Evolutionary conservation across 2,888 invertebrate species (phyloP).

Genomic region (Cetonia aurata): DNA sequence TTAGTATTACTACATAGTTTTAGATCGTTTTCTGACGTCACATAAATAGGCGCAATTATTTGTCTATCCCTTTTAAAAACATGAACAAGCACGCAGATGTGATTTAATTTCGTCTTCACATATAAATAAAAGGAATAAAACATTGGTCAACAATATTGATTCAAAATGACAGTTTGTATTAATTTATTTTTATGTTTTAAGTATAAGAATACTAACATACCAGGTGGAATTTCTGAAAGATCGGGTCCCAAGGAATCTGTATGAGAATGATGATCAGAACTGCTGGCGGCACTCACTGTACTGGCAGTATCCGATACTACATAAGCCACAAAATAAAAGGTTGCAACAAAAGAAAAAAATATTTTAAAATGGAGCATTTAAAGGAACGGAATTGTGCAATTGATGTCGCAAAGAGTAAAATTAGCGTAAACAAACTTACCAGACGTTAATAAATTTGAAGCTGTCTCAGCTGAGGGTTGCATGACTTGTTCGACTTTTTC

Average conservation of each 20-base stretch:
- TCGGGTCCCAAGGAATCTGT: conserved; percentile 56
- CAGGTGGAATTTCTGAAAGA: conserved; percentile 64
- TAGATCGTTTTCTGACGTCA: too few relatives aligned
- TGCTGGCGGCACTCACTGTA: conserved; percentile 66
- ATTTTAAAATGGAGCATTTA: conserved; percentile 40
- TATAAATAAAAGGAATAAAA: too few relatives aligned
- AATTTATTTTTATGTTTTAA: neutral
- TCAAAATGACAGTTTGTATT: too few relatives aligned
- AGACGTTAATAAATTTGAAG: conserved; percentile 77
- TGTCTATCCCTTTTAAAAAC: too few relatives aligned
- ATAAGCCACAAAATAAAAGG: conserved; percentile 58
- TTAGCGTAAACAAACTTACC: conserved; percentile 67
- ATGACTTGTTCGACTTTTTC: conserved; percentile 78
- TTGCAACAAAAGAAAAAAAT: conserved; percentile 48
- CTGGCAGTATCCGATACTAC: conserved; percentile 67
- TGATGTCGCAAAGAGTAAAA: conserved; percentile 41
- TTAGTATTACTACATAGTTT: too few relatives aligned
- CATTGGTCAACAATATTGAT: too few relatives aligned
- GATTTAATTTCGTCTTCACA: too few relatives aligned
- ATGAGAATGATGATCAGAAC: conserved; percentile 53
- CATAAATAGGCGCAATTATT: too few relatives aligned
- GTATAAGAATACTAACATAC: conserved; percentile 61
- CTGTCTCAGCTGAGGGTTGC: conserved; percentile 69
- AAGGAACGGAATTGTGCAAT: conserved; percentile 37
- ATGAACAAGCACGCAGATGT: too few relatives aligned